Evolutionary conservation across 2,113 vertebrate species (phyloP).

Genomic region (Poeciliopsis retropinna): DNA sequence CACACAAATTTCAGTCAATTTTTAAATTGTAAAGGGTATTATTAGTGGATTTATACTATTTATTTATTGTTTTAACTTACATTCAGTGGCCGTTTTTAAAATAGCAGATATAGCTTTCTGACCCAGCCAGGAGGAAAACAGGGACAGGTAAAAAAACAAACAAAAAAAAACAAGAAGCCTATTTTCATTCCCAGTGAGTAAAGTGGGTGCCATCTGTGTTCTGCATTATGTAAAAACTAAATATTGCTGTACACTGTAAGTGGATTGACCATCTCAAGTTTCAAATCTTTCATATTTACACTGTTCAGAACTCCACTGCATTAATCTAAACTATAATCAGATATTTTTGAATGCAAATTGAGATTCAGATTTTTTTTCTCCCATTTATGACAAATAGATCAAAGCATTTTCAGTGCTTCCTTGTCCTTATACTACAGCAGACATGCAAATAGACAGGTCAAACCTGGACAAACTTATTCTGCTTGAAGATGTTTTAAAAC

Average conservation of each 20-base stretch:
- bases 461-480: background rate
- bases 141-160: too few species aligned
- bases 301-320: too few species aligned
- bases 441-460: background rate
- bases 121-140: too few species aligned
- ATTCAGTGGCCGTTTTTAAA: slow-evolving; percentile 6
- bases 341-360: too few species aligned
- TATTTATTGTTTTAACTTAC: background rate
- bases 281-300: too few species aligned
- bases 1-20: background rate
- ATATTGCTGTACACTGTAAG: background rate
- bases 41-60: background rate
- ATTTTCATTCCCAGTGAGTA: background rate
- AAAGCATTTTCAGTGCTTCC: background rate
- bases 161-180: too few species aligned
- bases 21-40: background rate
- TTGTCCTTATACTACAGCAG: background rate
- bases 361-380: too few species aligned
- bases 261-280: too few species aligned
- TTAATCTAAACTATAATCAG: too few species aligned
- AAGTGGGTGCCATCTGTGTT: background rate
- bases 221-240: background rate
- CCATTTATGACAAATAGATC: background rate
- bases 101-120: too few species aligned
- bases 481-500: background rate